phyloP scores from a whole-genome alignment of 2,113 vertebrate genomes.

The Dasyurus viverrinus region DNA sequence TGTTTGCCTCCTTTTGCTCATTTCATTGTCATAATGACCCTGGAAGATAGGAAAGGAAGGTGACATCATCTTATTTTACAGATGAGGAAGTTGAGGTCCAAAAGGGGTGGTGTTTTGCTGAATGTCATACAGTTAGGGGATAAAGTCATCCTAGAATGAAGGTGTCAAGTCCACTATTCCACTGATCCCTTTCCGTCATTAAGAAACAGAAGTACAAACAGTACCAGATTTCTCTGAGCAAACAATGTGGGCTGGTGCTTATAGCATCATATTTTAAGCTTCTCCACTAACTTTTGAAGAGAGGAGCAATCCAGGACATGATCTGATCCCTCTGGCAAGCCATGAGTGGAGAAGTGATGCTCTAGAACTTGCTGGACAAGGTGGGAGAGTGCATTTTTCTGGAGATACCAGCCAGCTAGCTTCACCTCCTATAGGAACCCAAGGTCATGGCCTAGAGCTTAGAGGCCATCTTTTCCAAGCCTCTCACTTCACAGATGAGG shows the following conservation, averaged over 20 bases:
- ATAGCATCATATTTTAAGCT: neutral
- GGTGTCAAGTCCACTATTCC: neutral
- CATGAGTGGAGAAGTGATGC: neutral
- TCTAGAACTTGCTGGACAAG: neutral
- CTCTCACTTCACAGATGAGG: neutral
- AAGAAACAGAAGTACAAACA: neutral
- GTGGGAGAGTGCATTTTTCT: neutral
- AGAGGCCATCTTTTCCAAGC: neutral
- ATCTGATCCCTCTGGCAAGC: neutral
- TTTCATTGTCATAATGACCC: neutral
- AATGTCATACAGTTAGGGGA: neutral
- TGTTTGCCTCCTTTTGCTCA: neutral
- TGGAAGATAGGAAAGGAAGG: neutral
- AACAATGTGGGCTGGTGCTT: neutral
- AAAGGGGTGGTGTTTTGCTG: accelerated
- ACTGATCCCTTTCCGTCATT: neutral
- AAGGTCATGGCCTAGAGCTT: neutral
- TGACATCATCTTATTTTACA: neutral
- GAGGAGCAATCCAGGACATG: neutral
- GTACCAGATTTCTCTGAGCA: neutral
- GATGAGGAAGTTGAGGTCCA: neutral
- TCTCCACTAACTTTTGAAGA: neutral
- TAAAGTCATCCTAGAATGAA: neutral
- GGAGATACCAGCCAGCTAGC: neutral
- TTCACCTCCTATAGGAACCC: neutral